Base-by-base conservation (phyloP, 2,113 vertebrate species). In the Archilochus colubris region DNA sequence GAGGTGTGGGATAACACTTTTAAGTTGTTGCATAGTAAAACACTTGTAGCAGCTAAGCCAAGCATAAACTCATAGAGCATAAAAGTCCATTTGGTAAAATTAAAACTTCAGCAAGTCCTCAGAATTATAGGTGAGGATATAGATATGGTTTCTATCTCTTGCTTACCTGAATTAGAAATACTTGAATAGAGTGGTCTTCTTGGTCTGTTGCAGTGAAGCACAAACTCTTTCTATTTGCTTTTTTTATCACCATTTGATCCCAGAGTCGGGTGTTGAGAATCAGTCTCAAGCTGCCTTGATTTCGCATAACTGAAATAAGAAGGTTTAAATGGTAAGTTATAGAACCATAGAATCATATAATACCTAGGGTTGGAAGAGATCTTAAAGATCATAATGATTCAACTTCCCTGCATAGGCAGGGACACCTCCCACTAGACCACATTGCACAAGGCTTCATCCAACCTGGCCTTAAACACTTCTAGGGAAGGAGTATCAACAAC, bases 201-300 rank as follows among this genome's bases (percentile, higher is more conserved):
- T 98, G 97, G 74, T 98, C 98, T 38, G 98, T 98, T 61, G 98
- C 98, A 40, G 97, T 98, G 94, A 99, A 96, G 61, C 95, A 98
- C 81, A 98, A 73, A 76, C 97, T 98, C 67, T 95, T 98, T 33
- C 97, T 93, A 64, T 96, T 98, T n/a, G 97, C 97, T 93, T 94
- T 97, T 89, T 98, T 97, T 92, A 99, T 89, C 85, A 98, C 94
- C 97, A 98, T 99, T 69, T 98, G 97, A 50, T 97, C 90, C 97
- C 98, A 99, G 69, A 99, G 97, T 64, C 97, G 98, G 77, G 98
- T 98, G 55, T 99, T 99, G 64, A 99, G 98, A 93, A 99, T 98
- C 85, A 99, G 93, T 84, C 97, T 98, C 88, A 98, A 97, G 76
- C 96, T 98, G 75, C 98, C 98, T 96, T 98, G 98, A 91, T 98